Evolutionary conservation across 2,113 vertebrate species (phyloP), one percentile per base, ranked within the genome.

Genomic region (Datnioides undecimradiatus): DNA sequence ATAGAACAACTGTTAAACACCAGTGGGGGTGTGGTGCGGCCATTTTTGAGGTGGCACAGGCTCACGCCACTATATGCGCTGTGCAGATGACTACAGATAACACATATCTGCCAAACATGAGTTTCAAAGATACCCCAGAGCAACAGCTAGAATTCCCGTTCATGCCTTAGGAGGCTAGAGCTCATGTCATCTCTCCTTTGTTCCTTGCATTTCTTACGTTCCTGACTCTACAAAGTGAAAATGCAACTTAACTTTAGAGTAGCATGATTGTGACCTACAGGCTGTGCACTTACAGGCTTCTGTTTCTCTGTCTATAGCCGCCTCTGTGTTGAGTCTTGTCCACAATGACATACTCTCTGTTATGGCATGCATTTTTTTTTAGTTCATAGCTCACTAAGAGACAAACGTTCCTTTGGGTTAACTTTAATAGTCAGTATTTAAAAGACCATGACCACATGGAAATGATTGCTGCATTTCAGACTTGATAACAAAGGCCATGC

Each of bases 121-220:
- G 4, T 40, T 51, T 13, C 38, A 14, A 40, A 16, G 8, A 34
- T n/a, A 54, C 4, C 4, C 3, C 40, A 43, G 6, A 36, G 27
- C n/a, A 14, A 21, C 29, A 40, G 8, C 3, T 10, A 3, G 11
- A 12, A 21, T 23, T 11, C 11, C 1, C 29, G 38, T 34, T 38
- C 23, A 1, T 34, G 16, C 23, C 2, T 19, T 12, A 62, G 12
- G 29, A 49, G n/a, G 13, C 17, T 19, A 8, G 36, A 40, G 8
- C 8, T 19, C 40, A 58, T 51, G 1, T 0, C 14, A 9, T 69
- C 51, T 49, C 14, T 38, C 17, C 1, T 48, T 64, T 40, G 64
- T 64, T 12, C 2, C 12, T 27, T 43, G n/a, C 64, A 38, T 63
- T 33, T 51, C 23, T 74, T 48, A 46, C 65, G 79, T 84, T 77